Base-by-base conservation (phyloP, 2,888 invertebrate species). In the Ceramica pisi region DNA sequence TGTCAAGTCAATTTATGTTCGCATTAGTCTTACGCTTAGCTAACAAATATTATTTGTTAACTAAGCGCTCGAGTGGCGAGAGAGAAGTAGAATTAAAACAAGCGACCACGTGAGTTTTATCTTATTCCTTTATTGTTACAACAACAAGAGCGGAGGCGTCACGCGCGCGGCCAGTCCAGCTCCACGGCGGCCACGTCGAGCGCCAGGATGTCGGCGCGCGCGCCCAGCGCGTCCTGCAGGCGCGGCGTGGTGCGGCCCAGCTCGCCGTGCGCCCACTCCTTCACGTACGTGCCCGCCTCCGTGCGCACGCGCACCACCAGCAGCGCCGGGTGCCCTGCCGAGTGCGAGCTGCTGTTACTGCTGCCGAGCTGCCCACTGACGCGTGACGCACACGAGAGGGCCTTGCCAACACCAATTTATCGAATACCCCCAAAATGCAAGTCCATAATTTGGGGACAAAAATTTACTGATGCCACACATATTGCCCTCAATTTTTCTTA, bases 211-310 rank as follows among this genome's bases (percentile, higher is more conserved):
- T 99, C 99, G 9, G 98, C 97, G 41, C 97, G 95, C 0, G 97
- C 97, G 0, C 96, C 96, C 50, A 99, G 94, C 55, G 98, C 94
- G 26, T 97, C 96, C 1, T 97, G 94, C 38, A 99, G 94, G 86
- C 97, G 97, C 0, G 99, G 99, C 14, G 90, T 91, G 0, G 99
- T 99, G 83, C 99, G 96, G 1, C 98, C 98, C 90, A 99, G 98
- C 95, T 99, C 99, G 5, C 99, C 99, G 94, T 99, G 99, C 26
- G 98, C 98, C 96, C 99, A 98, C 96, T 99, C 99, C 94, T 99
- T 99, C 1, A 99, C 97, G 91, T 99, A 99, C 51, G 99, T 99
- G 55, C 99, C 99, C 14, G 99, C 99, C 89, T 98, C 98, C 0
- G 99, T 98, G 62, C 97, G 97, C 26, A 99, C 85, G 74, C 97